phyloP scores from a whole-genome alignment of 2,888 invertebrate species.

The Rhaphigaster nebulosa region DNA sequence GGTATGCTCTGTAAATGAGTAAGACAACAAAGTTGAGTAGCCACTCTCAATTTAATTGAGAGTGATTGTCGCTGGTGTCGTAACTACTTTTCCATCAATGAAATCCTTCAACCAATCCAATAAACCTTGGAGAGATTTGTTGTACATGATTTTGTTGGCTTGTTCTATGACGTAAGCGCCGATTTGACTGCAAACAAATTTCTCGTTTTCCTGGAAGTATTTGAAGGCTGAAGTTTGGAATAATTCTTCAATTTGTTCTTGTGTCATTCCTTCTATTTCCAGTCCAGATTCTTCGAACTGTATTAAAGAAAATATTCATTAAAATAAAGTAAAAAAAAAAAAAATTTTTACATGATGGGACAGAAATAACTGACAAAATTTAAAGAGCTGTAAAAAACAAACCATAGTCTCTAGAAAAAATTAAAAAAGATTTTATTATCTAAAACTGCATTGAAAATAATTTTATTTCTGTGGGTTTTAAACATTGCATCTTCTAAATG shows the following conservation, averaged over 20 bases:
- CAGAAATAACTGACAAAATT: not conserved
- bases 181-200: slow-evolving; percentile 59
- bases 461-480: no score
- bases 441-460: no score
- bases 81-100: slow-evolving; percentile 59
- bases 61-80: not conserved
- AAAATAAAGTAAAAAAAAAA: slow-evolving; percentile 4
- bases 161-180: slow-evolving; percentile 60
- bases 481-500: no score
- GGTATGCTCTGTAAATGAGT: no score
- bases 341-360: not conserved
- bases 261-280: slow-evolving; percentile 61
- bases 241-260: slow-evolving; percentile 59
- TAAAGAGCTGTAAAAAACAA: no score
- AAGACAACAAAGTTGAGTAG: not conserved
- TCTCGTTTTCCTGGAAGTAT: slow-evolving; percentile 61
- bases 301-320: not conserved
- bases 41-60: not conserved
- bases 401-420: no score
- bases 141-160: slow-evolving; percentile 62
- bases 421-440: no score
- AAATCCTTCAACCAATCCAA: slow-evolving; percentile 62
- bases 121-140: slow-evolving; percentile 60
- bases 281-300: slow-evolving; percentile 62
- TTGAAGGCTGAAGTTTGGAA: slow-evolving; percentile 56